Evolutionary conservation across 2,113 vertebrate species (phyloP), one percentile per base, ranked within the genome.

Genomic region (Psilopsiagon aurifrons): DNA sequence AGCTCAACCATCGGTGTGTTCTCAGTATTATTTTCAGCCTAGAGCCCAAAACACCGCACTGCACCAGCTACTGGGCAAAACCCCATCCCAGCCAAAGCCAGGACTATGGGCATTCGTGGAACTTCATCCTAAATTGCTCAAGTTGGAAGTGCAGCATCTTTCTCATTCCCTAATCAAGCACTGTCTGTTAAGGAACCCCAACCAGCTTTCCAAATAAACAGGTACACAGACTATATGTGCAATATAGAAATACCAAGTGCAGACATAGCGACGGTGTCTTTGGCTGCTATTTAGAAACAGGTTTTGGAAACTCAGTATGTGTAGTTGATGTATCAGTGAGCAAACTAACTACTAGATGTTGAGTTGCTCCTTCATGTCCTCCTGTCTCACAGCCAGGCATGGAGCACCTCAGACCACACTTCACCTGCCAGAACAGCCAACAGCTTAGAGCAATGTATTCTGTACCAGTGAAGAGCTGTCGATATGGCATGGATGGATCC

Each of bases 401-500:
- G 9, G 76, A 59, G 46, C 70, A 49, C 1, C 0, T 5, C 29
- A 24, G 11, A 24, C 54, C 85, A 54, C 15, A 6, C 25, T 29
- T 49, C 13, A n/a, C 29, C 49, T 70, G 20, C 23, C 64, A 82
- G 69, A 78, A 39, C 9, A 64, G 47, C 46, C 6, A 13, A 29
- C 43, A 74, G 41, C n/a, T 84, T 17, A 39, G 41, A 47, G 29
- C 43, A 55, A 55, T 1, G 0, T 10, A 33, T 35, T 3, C 0
- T 10, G 0, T 0, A 8, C 3, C 9, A 4, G n/a, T 3, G 22
- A 63, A 39, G 37, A 82, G 73, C 25, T 55, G 46, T 8, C 2
- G 0, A 11, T 17, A 60, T 47, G 41, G 23, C 55, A 85, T 2
- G 25, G 81, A 78, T 25, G 29, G 51, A 84, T 57, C 24, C 47